Evolutionary conservation across 2,113 vertebrate species (phyloP).

Genomic region (Upupa epops): DNA sequence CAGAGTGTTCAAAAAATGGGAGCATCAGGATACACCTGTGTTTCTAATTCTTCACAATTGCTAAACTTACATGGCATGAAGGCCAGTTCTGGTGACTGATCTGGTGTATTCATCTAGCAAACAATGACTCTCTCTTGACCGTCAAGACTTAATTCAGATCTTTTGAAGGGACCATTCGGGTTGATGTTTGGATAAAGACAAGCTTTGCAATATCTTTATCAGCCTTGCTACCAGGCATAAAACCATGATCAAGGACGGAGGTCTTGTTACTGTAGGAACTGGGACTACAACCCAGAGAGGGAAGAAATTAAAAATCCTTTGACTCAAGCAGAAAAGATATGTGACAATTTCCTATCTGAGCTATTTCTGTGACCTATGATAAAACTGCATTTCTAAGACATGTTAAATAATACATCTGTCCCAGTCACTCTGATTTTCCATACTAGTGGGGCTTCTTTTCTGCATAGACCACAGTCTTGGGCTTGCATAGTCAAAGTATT

Average conservation of each 20-base stretch:
- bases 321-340: neutral
- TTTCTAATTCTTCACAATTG: neutral
- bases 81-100: neutral
- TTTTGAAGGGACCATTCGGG: neutral
- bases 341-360: neutral
- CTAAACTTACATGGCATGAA: neutral
- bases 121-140: neutral
- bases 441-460: neutral
- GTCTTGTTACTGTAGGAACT: neutral
- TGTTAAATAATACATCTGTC: neutral
- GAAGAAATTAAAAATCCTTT: neutral
- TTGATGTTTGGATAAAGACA: neutral
- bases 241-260: neutral
- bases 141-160: neutral
- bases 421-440: neutral
- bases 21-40: neutral
- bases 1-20: neutral
- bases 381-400: neutral
- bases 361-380: neutral
- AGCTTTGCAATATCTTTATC: neutral
- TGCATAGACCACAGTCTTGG: neutral
- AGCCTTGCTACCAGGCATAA: neutral
- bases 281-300: neutral
- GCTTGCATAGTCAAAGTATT: neutral
- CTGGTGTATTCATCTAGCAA: neutral